Base-by-base conservation (phyloP, 2,113 vertebrate species). In the Grallaria varia region DNA sequence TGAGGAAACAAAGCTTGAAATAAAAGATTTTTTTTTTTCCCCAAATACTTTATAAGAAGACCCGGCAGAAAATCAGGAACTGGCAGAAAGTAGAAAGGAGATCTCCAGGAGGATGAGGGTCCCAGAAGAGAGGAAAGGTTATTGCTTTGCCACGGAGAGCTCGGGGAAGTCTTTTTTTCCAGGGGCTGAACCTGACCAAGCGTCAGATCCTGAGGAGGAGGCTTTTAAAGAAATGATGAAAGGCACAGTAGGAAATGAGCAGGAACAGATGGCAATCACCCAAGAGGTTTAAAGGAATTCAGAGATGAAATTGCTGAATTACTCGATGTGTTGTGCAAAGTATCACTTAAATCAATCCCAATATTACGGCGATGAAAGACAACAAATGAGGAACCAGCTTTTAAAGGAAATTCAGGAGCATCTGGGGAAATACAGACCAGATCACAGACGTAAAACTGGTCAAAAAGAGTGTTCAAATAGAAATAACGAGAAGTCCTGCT, bases 211-310 rank as follows among this genome's bases (percentile, higher is more conserved):
- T 60, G 60, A 81, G 81, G 69, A 75, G 50, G 12, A 91, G 40
- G 35, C n/a, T 84, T 81, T 87, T 52, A 66, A 87, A 78, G 52
- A 60, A 60, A 71, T 50, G 31, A 53, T 67, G 40, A 89, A 84
- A 87, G 40, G 37, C 73, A 31, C 0, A 5, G n/a, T 84, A 50
- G 64, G 42, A 87, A 94, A 78, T 71, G 64, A 84, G 50, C 74
- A 84, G 78, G 87, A 93, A 49, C 88, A 84, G 90, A 94, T 81
- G 87, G 81, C 77, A 45, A 59, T 80, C 81, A 82, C 88, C 69
- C 78, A 50, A 87, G 87, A 87, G 77, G n/a, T 69, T 89, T 91
- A 39, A 81, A 95, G 52, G 90, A 84, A 89, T 71, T 81, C 81
- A 87, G 74, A 75, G 49, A 68, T 37, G 42, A 80, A 87, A 87